phyloP scores from a whole-genome alignment of 2,888 invertebrate species.

The Parnassius apollo region DNA sequence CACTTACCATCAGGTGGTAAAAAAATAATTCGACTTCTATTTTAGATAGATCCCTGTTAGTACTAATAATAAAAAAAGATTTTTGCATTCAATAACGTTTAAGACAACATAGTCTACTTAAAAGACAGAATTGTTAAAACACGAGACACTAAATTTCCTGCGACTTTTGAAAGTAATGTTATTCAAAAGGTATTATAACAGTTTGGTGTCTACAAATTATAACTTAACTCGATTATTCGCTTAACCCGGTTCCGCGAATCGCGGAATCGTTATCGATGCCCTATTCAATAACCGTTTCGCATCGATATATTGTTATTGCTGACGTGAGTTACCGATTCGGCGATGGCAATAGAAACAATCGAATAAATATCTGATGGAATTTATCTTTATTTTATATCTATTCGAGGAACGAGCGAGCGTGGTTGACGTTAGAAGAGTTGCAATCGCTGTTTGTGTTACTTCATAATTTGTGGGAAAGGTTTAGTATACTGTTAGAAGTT shows the following conservation, averaged over 20 bases:
- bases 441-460: not conserved
- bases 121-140: no score
- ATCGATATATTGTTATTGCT: conserved; percentile 58
- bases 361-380: conserved; percentile 65
- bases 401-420: conserved; percentile 8
- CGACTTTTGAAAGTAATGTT: no score
- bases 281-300: conserved; percentile 69
- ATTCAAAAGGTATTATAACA: not conserved
- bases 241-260: conserved; percentile 44
- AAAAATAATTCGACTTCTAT: no score
- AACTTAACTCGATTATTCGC: conserved; percentile 6
- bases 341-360: conserved; percentile 70
- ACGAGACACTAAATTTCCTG: no score
- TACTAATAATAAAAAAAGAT: no score
- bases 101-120: no score
- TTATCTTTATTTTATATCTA: conserved; percentile 71
- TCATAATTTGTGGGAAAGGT: no score
- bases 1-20: no score
- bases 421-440: not conserved
- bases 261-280: conserved; percentile 59
- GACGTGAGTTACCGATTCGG: conserved; percentile 72
- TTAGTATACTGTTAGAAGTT: no score
- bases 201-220: not conserved
- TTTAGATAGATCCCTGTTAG: no score
- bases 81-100: no score